Evolutionary conservation across 2,113 vertebrate genomes (phyloP).

Genomic region (Litocranius walleri): DNA sequence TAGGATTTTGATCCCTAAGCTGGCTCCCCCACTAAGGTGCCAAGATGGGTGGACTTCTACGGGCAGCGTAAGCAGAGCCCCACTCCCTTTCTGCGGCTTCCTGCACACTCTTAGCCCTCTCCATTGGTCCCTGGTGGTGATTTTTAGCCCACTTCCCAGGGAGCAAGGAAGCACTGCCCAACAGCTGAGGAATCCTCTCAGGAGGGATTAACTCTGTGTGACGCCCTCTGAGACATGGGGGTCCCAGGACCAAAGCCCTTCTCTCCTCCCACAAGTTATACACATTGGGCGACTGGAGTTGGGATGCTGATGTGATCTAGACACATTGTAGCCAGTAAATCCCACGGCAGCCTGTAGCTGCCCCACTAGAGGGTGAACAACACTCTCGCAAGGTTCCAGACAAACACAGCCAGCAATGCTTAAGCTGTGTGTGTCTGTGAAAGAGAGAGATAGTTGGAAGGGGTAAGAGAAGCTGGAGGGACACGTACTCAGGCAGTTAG

Average conservation of each 20-base stretch:
- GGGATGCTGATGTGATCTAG: not conserved
- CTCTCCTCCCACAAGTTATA: not conserved
- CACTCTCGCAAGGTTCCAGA: not conserved
- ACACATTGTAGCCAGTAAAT: not conserved
- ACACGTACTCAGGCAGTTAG: not conserved
- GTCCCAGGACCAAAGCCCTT: not conserved
- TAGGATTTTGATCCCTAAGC: not conserved
- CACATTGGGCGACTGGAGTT: accelerated
- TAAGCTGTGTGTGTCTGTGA: not conserved
- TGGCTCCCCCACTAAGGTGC: not conserved
- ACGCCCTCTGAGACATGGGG: not conserved
- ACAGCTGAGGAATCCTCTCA: not conserved
- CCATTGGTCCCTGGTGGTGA: not conserved
- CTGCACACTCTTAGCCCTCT: not conserved
- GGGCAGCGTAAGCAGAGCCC: too few relatives aligned
- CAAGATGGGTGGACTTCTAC: accelerated
- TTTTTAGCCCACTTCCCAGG: not conserved
- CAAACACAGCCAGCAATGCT: not conserved
- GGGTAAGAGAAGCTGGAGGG: not conserved
- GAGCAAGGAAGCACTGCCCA: not conserved
- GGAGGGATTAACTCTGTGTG: not conserved
- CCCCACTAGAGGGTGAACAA: not conserved
- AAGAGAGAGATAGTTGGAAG: not conserved
- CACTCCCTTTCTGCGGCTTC: too few relatives aligned
- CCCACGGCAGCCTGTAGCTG: not conserved